Conservation (phyloP, 2,113 vertebrate species). For the Gracilinanus agilis region DNA sequence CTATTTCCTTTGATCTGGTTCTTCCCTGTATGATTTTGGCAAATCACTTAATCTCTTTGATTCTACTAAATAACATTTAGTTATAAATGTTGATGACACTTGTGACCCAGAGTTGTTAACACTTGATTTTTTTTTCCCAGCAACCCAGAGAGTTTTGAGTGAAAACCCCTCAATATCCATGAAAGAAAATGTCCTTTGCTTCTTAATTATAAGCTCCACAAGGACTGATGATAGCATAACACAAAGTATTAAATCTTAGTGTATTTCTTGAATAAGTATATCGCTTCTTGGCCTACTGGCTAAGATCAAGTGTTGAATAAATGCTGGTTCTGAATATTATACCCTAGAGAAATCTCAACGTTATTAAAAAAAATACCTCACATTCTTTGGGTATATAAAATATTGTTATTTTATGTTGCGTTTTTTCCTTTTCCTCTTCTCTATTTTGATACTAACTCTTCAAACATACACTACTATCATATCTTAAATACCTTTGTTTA, state of each 20-base stretch:
- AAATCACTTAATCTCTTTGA: neutral
- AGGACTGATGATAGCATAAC: too few species aligned
- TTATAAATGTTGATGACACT: neutral
- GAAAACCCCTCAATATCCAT: neutral
- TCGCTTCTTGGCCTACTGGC: too few species aligned
- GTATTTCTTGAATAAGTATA: neutral
- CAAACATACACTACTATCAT: conserved; percentile 5
- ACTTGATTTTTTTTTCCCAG: neutral
- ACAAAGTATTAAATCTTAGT: neutral
- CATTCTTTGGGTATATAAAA: neutral
- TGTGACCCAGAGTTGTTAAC: neutral
- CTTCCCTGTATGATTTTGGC: neutral
- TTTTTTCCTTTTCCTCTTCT: conserved; percentile 10
- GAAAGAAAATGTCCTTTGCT: neutral
- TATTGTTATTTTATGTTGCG: neutral
- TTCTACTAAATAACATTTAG: neutral
- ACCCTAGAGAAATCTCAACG: neutral
- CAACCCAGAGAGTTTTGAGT: neutral
- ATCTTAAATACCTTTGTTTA: conserved; percentile 16
- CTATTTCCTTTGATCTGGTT: neutral
- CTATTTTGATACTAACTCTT: conserved; percentile 37
- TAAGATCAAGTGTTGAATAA: neutral
- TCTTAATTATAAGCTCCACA: neutral
- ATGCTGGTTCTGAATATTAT: neutral
- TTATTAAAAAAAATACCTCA: conserved; percentile 13